A percentile compares a stretch with the other conserved stretches of the same genome.
Evolutionary conservation across 30 jellyfish, hydroid and myxozoan genomes (phyloP).

Genomic region (Aurelia coerulea): DNA sequence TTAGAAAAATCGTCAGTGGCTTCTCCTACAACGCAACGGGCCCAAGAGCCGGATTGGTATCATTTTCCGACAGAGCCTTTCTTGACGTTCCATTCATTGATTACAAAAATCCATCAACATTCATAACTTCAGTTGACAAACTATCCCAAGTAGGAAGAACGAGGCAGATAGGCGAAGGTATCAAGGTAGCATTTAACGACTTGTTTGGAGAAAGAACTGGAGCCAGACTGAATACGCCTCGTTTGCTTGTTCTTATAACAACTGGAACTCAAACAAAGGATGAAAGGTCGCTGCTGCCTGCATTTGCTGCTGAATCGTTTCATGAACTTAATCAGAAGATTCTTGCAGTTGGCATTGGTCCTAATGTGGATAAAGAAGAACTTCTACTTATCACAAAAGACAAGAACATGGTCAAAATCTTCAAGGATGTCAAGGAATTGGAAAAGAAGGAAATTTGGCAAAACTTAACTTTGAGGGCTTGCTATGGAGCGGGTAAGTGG

Average conservation of each 20-base stretch:
- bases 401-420: conserved; percentile 25
- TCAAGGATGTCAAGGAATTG: conserved; percentile 51
- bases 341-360: conserved; percentile 80
- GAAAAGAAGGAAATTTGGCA: conserved; percentile 32
- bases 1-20: conserved; percentile 57
- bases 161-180: conserved; percentile 70
- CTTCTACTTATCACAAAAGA: conserved; percentile 71
- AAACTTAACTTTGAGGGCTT: conserved; percentile 25
- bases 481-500: conserved; percentile 63
- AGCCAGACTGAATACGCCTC: conserved; percentile 52
- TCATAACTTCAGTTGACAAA: conserved; percentile 69
- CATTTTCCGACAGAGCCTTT: conserved; percentile 56
- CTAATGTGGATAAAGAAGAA: conserved; percentile 56
- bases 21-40: conserved; percentile 86
- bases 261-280: conserved; percentile 78
- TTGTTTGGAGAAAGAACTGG: conserved; percentile 50
- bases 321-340: conserved; percentile 72
- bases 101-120: conserved; percentile 58
- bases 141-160: conserved; percentile 47
- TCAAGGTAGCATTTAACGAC: conserved; percentile 46
- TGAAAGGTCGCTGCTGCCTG: conserved; percentile 59
- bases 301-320: conserved; percentile 64
- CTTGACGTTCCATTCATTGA: conserved; percentile 63
- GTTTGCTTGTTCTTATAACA: conserved; percentile 63
- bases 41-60: conserved; percentile 81